phyloP scores from a whole-genome alignment of 2,888 invertebrate genomes.

The Acrobasis repandana region DNA sequence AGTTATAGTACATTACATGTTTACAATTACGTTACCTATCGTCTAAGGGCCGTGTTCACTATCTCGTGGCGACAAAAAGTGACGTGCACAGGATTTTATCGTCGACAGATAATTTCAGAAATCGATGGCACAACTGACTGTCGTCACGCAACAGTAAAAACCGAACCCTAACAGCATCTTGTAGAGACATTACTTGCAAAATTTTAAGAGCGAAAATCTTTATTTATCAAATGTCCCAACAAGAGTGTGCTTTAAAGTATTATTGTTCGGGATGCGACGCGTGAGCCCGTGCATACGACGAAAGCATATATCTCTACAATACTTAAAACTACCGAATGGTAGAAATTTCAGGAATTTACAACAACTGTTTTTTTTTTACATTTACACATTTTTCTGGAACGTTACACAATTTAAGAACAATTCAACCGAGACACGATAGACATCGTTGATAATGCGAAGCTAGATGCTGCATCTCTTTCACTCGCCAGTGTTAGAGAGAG shows the following conservation, averaged over 20 bases:
- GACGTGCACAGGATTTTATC: neutral
- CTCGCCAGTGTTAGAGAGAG: constrained; percentile 36
- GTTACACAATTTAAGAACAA: constrained; percentile 5
- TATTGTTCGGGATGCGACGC: constrained; percentile 65
- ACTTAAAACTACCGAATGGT: constrained; percentile 57
- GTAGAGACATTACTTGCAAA: constrained; percentile 57
- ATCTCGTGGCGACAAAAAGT: neutral
- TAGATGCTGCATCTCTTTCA: constrained; percentile 30
- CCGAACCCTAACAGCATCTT: constrained; percentile 43
- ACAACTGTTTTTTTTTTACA: constrained; percentile 30
- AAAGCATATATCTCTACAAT: constrained; percentile 49
- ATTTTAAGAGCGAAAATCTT: constrained; percentile 23
- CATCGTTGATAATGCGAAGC: constrained; percentile 29
- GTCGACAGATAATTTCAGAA: neutral
- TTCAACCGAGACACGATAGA: constrained; percentile 24
- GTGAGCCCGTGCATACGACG: constrained; percentile 50
- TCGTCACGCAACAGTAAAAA: neutral
- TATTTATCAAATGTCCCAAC: constrained; percentile 50
- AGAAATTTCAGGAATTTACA: constrained; percentile 35
- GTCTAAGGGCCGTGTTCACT: constrained; percentile 37
- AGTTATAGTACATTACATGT: constrained; percentile 55
- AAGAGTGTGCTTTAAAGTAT: constrained; percentile 59
- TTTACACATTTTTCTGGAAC: constrained; percentile 21
- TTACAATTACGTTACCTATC: constrained; percentile 56
- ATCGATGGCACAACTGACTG: neutral